These are phyloP conservation scores for Chascanopsetta lugubris DNA, from an alignment of 2,113 vertebrate species.

Conservation along the genomic window DNA sequence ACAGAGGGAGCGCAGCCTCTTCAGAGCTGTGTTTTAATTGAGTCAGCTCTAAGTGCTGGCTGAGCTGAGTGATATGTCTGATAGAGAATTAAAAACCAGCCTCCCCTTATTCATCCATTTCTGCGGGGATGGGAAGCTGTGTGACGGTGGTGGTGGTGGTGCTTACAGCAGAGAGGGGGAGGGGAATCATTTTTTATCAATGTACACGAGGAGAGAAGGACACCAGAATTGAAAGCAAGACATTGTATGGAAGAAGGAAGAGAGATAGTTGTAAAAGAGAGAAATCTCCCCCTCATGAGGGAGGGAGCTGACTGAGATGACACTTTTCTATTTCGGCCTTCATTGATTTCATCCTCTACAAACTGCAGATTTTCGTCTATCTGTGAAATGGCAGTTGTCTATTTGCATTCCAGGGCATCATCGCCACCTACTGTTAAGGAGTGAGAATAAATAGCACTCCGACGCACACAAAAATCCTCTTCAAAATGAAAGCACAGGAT, in stretches of 20 bases:
- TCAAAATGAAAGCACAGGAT: no score
- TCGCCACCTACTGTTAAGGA: no score
- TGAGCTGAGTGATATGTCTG: conserved; percentile 66
- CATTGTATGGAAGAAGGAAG: neutral
- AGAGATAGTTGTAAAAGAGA: neutral
- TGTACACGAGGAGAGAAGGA: neutral
- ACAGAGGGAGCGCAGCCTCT: conserved; percentile 24
- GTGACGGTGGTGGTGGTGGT: neutral
- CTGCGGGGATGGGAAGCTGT: conserved; percentile 15
- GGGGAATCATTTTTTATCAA: conserved; percentile 45
- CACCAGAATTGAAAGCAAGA: conserved; percentile 12
- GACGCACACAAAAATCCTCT: no score
- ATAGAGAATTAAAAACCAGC: conserved; percentile 63
- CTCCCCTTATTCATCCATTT: conserved; percentile 65
- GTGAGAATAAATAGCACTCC: no score
- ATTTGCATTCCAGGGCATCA: no score
- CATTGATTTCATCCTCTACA: conserved; percentile 36
- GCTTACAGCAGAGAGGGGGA: conserved; percentile 5
- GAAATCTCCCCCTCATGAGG: neutral
- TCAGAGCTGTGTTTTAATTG: conserved; percentile 66
- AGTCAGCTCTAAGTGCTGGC: conserved; percentile 68
- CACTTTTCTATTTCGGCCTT: neutral
- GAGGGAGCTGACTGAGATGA: neutral
- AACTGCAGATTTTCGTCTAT: no score
- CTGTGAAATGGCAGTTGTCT: no score